Base-by-base conservation (phyloP, 2,797 vertebrate genomes). In the Trachops cirrhosus region DNA sequence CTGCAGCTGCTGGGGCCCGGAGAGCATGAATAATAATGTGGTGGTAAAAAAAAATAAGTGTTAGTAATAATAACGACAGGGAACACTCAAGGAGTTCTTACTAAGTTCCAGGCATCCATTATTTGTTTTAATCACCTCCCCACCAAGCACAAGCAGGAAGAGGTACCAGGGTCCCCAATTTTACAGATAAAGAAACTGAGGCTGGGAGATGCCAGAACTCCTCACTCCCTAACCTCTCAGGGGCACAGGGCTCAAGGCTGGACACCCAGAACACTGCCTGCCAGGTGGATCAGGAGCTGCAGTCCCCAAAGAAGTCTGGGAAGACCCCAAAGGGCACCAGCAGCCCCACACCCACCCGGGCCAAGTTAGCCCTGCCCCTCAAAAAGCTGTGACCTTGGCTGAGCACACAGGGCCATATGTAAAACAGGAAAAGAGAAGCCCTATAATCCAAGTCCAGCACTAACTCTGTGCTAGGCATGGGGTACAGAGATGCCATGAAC, bases 1-100 rank as follows among this genome's bases (percentile, higher is more conserved):
- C 48, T 2, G 12, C 54, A 89, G 97, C 94, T 92, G 94, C 95
- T 48, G 78, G 73, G 92, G 90, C 84, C 95, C 84, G 46, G 88
- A 52, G 75, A 67, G 80, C 67, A 59, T 82, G 96, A 96, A 95
- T 93, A 86, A 93, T 89, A 75, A 96, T 37, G 70, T 39, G 32
- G 78, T 16, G 75, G 64, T 88, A 91, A 93, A 86, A 93, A 93
- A 93, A 89, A 95, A 54, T 57, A 92, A 75, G 59, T 44, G 54
- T 71, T 79, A 92, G 57, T 71, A 82, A 91, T 73, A 78, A 89
- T 74, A 64, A 82, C 4, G 29, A 41, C 32, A 34, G 70, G 4
- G 34, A 89, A 87, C 84, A 85, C 73, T 48, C 46, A 64, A 37
- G 29, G 68, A 44, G 82, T 57, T 48, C 57, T 67, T 79, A 77